Percentiles rank a stretch among this genome's conserved stretches.
These are phyloP conservation scores for Anarsia innoxiella DNA, from an alignment of 2,888 invertebrate genomes.

Conservation along the genomic window DNA sequence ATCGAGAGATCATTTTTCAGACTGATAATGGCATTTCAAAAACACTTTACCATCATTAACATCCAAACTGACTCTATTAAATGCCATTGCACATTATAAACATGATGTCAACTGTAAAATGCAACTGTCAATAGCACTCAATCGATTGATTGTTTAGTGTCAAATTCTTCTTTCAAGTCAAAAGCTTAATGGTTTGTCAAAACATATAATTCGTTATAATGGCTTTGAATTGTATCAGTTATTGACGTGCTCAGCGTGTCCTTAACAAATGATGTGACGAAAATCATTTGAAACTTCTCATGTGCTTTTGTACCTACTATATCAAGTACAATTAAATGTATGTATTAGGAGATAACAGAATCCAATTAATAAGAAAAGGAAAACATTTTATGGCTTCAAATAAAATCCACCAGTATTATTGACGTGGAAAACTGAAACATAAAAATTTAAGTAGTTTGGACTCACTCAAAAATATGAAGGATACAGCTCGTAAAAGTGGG, in stretches of 20 bases:
- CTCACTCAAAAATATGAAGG: conserved; percentile 68
- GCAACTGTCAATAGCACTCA: conserved; percentile 51
- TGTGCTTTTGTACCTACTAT: conserved; percentile 14
- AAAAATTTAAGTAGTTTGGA: conserved; percentile 71
- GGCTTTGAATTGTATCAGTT: conserved; percentile 40
- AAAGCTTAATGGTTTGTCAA: conserved; percentile 66
- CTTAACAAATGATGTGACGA: conserved; percentile 62
- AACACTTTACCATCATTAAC: conserved; percentile 22
- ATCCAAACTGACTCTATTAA: conserved; percentile 34
- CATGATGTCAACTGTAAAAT: conserved; percentile 60
- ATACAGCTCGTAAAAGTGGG: conserved; percentile 65
- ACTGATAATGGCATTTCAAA: no score
- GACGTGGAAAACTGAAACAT: conserved; percentile 60
- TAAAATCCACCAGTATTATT: conserved; percentile 57
- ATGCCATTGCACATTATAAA: conserved; percentile 44
- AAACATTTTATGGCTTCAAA: conserved; percentile 47
- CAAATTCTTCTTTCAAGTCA: conserved; percentile 38
- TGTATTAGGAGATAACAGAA: no score
- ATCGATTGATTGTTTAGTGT: conserved; percentile 45
- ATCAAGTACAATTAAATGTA: no score
- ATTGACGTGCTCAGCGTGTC: conserved; percentile 27
- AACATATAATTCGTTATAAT: conserved; percentile 62
- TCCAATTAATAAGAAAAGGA: conserved; percentile 51
- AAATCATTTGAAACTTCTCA: conserved; percentile 38
- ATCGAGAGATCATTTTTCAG: no score